Conservation (phyloP, 2,113 vertebrate species). For the Ascaphus truei region DNA sequence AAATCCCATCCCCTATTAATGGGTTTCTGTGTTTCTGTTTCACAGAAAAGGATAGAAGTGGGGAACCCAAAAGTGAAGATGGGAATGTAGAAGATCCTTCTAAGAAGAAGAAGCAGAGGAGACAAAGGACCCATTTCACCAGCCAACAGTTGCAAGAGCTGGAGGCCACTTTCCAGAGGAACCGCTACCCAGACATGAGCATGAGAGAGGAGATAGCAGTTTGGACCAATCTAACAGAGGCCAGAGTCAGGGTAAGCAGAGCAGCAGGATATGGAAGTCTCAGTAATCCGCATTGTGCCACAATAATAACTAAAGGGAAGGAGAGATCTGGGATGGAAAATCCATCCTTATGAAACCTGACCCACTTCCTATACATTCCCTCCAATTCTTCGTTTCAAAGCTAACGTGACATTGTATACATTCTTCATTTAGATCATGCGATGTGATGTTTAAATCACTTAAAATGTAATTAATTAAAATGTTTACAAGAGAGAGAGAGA, state of each 20-base stretch:
- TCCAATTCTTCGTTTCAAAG: too few relatives aligned
- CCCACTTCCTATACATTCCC: neutral
- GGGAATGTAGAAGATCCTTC: slow-evolving; percentile 78
- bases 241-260: slow-evolving; percentile 86
- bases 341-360: neutral
- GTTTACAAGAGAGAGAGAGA: neutral
- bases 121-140: slow-evolving; percentile 95
- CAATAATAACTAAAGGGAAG: too few relatives aligned
- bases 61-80: slow-evolving; percentile 76
- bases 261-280: neutral
- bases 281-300: too few relatives aligned
- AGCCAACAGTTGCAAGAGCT: slow-evolving; percentile 97
- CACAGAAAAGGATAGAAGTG: slow-evolving; percentile 81
- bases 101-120: slow-evolving; percentile 93
- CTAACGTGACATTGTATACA: too few relatives aligned
- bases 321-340: neutral
- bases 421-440: too few relatives aligned
- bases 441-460: too few relatives aligned
- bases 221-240: slow-evolving; percentile 98
- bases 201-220: slow-evolving; percentile 97
- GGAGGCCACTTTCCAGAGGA: slow-evolving; percentile 94
- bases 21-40: slow-evolving; percentile 15
- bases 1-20: neutral
- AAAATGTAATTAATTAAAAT: neutral
- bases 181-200: slow-evolving; percentile 98